Conservation (phyloP, 2,888 invertebrate genomes). For the Prosapia bicincta region DNA sequence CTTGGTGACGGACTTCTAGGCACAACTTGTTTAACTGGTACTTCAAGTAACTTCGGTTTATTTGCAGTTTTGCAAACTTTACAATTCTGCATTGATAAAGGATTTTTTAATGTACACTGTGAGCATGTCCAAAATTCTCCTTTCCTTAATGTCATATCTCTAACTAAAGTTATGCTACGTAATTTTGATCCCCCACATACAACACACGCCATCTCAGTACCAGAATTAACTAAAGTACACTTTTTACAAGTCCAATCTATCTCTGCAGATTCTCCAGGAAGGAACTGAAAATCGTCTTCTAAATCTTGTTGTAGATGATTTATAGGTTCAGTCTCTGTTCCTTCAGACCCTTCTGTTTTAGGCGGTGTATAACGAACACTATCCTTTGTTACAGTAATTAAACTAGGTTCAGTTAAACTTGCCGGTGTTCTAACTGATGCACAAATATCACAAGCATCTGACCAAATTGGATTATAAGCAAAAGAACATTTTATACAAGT, state of each 20-base stretch:
- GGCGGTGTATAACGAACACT: constrained; percentile 46
- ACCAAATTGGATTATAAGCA: constrained; percentile 80
- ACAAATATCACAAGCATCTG: constrained; percentile 78
- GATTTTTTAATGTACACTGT: constrained; percentile 79
- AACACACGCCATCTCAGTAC: constrained; percentile 67
- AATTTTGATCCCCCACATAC: constrained; percentile 85
- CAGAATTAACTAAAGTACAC: constrained; percentile 81
- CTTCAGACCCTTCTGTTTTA: constrained; percentile 38
- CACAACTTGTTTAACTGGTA: constrained; percentile 44
- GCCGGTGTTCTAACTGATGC: constrained; percentile 61
- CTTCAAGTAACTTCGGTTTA: constrained; percentile 42
- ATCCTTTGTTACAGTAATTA: constrained; percentile 64
- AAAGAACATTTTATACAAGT: constrained; percentile 86
- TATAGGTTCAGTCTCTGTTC: constrained; percentile 12
- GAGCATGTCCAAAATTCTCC: constrained; percentile 77
- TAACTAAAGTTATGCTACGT: constrained; percentile 59
- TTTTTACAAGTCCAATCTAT: constrained; percentile 79
- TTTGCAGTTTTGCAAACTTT: constrained; percentile 69
- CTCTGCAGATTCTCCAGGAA: constrained; percentile 38
- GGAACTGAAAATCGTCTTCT: constrained; percentile 34
- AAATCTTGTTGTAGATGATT: constrained; percentile 31
- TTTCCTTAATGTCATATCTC: constrained; percentile 65
- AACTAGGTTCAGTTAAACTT: constrained; percentile 60
- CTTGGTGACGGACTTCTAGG: constrained; percentile 55
- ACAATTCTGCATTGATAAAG: constrained; percentile 61